Evolutionary conservation across 2,797 vertebrate genomes (phyloP).

Genomic region (Phoeniculus purpureus): DNA sequence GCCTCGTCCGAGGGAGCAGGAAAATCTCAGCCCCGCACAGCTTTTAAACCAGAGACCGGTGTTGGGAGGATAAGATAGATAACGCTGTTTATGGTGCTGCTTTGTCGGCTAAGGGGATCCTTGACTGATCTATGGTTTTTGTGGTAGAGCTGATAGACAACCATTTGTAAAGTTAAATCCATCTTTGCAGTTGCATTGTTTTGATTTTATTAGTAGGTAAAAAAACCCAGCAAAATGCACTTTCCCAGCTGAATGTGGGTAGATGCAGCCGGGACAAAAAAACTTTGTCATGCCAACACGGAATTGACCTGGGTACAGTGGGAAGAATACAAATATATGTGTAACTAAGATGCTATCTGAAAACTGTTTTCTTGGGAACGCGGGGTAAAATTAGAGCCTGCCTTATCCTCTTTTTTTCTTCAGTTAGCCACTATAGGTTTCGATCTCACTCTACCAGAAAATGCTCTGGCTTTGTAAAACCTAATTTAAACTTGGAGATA

Average conservation of each 20-base stretch:
- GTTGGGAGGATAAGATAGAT: not conserved
- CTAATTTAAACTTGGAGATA: not conserved
- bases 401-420: not conserved
- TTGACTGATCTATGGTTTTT: not conserved
- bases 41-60: fast-evolving
- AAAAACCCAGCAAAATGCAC: not conserved
- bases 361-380: not conserved
- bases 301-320: not conserved
- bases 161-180: fast-evolving
- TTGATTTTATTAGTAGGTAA: not conserved
- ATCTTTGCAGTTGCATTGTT: not conserved
- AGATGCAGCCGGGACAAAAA: not conserved
- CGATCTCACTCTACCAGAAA: not conserved
- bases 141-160: not conserved
- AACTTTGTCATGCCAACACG: not conserved
- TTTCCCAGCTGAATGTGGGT: not conserved
- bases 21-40: too few relatives aligned
- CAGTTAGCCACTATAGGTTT: not conserved
- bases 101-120: not conserved
- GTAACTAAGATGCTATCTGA: not conserved
- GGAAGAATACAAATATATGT: not conserved
- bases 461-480: not conserved
- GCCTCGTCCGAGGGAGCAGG: not conserved
- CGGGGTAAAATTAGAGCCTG: not conserved
- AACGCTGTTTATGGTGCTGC: not conserved